These are phyloP conservation scores for Bombus polaris DNA, from an alignment of 1,140 invertebrate genomes.

Conservation along the genomic window DNA sequence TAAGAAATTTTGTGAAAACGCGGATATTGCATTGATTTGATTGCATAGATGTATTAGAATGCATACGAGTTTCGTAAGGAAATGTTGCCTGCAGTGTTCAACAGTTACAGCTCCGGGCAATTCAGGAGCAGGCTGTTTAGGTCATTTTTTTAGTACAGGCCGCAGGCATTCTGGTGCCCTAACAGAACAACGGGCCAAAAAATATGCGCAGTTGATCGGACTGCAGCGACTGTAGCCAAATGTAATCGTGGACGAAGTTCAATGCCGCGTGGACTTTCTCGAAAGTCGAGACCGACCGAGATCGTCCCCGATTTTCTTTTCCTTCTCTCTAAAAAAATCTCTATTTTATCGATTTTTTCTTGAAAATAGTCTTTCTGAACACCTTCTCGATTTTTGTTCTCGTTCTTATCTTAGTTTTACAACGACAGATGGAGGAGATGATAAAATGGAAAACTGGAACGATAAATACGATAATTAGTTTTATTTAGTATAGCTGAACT, in stretches of 20 bases:
- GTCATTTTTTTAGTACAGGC: conserved; percentile 1
- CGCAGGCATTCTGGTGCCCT: background rate
- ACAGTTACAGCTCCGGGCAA: too few species aligned
- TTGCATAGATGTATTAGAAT: background rate
- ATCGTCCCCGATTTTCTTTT: background rate
- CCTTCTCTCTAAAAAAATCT: background rate
- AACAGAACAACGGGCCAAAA: conserved; percentile 32
- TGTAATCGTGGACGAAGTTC: conserved; percentile 46
- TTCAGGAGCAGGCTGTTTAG: background rate
- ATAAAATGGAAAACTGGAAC: too few species aligned
- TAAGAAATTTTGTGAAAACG: too few species aligned
- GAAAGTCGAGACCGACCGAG: background rate
- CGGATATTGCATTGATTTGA: too few species aligned
- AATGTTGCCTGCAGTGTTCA: background rate
- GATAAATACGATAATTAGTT: too few species aligned
- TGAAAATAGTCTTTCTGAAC: background rate
- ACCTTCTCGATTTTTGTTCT: too few species aligned
- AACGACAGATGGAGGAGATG: too few species aligned
- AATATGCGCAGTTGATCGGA: conserved; percentile 46
- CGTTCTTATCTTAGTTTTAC: too few species aligned
- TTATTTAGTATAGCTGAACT: too few species aligned
- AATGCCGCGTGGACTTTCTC: conserved; percentile 34
- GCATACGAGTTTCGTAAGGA: background rate
- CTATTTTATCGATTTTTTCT: background rate
- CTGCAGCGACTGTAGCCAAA: conserved; percentile 45